Percentiles rank a stretch among this genome's conserved stretches.
Conservation (phyloP, 1,140 invertebrate species). For the Cydia splendana region DNA sequence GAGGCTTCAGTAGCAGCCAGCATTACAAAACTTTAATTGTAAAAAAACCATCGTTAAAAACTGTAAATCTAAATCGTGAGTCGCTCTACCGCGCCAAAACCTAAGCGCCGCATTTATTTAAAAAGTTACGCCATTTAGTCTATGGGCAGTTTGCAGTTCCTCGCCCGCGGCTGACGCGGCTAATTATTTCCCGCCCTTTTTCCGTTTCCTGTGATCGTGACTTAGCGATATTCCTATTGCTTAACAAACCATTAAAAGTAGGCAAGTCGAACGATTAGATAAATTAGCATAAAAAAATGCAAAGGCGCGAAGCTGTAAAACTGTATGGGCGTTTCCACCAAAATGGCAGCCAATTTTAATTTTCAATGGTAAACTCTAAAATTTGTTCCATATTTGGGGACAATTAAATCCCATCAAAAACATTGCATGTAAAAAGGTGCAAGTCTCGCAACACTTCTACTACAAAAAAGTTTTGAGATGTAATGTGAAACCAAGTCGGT, state of each 20-base stretch:
- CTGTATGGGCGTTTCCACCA: no score
- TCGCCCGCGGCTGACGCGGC: slow-evolving; percentile 52
- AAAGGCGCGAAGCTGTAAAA: no score
- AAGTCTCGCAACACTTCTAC: no score
- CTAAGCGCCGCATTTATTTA: slow-evolving; percentile 3
- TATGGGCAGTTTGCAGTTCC: slow-evolving; percentile 36
- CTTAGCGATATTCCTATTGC: background rate
- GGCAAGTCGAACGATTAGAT: no score
- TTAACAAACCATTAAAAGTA: background rate
- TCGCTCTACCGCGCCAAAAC: background rate
- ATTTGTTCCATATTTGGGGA: no score
- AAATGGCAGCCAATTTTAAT: no score
- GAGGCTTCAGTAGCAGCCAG: background rate
- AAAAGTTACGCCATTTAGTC: slow-evolving; percentile 8
- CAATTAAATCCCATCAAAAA: no score
- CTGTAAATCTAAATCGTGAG: background rate
- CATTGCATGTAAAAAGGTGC: no score
- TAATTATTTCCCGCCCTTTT: slow-evolving; percentile 70
- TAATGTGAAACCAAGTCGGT: no score
- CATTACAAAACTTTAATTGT: background rate
- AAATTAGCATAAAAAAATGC: no score
- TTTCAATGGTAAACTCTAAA: no score
- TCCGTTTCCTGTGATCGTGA: slow-evolving; percentile 48
- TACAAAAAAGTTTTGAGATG: no score
- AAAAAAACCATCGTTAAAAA: background rate